A percentile compares a stretch with the other conserved stretches of the same genome.
Evolutionary conservation across 2,797 vertebrate genomes (phyloP).

Genomic region (Loris lydekkerianus): DNA sequence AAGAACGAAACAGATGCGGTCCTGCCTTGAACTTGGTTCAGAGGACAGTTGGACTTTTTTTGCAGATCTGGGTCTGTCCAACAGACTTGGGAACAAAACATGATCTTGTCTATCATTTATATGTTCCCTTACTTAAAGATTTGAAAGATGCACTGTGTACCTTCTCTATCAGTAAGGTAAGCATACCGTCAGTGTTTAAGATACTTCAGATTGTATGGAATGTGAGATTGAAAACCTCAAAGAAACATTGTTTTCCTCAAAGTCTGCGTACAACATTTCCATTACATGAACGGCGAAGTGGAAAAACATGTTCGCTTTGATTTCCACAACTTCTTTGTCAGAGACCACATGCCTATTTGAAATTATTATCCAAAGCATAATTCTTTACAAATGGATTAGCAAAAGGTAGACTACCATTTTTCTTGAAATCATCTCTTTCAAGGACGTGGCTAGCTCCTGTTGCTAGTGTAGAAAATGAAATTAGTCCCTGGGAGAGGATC

Average conservation of each 20-base stretch:
- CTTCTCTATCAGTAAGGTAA: slow-evolving; percentile 54
- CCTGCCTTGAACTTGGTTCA: neutral
- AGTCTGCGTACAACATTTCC: slow-evolving; percentile 60
- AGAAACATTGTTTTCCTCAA: slow-evolving; percentile 77
- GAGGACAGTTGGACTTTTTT: slow-evolving; percentile 60
- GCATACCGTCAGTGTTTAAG: slow-evolving; percentile 46
- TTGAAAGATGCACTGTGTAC: slow-evolving; percentile 63
- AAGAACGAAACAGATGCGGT: slow-evolving; percentile 43
- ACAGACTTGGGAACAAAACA: slow-evolving; percentile 79
- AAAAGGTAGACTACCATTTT: slow-evolving; percentile 78
- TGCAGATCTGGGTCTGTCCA: slow-evolving; percentile 60
- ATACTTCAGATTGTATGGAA: slow-evolving; percentile 74
- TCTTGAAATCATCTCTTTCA: slow-evolving; percentile 82
- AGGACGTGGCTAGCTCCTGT: slow-evolving; percentile 85
- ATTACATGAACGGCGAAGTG: slow-evolving; percentile 75
- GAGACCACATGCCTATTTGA: slow-evolving; percentile 75
- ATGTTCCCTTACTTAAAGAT: slow-evolving; percentile 65
- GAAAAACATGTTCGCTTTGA: slow-evolving; percentile 78
- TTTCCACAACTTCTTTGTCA: slow-evolving; percentile 78
- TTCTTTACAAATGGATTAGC: slow-evolving; percentile 80
- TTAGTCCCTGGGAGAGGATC: slow-evolving; percentile 88
- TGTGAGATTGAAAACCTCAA: slow-evolving; percentile 74
- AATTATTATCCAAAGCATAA: slow-evolving; percentile 77
- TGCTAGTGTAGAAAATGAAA: slow-evolving; percentile 87
- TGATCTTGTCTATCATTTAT: slow-evolving; percentile 59